Conservation (phyloP, 2,797 vertebrate genomes). For the Fundulus diaphanus region DNA sequence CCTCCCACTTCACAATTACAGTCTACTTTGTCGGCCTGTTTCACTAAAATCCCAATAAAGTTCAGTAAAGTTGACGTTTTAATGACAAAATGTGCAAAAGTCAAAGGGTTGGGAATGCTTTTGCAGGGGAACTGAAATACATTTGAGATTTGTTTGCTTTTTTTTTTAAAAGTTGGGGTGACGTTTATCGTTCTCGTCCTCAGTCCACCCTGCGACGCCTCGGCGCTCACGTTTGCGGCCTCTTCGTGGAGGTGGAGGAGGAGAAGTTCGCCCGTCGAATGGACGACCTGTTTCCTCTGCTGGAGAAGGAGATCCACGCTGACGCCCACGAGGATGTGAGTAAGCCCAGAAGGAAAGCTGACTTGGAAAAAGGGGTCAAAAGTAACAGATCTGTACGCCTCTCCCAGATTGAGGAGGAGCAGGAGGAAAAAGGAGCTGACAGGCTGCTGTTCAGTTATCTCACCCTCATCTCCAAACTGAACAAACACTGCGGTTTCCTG, state of each 20-base stretch:
- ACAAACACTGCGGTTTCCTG: slow-evolving; percentile 87
- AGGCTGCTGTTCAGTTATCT: slow-evolving; percentile 90
- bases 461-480: slow-evolving; percentile 89
- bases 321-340: slow-evolving; percentile 88
- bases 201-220: slow-evolving; percentile 84
- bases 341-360: not conserved
- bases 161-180: not conserved
- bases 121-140: not conserved
- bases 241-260: slow-evolving; percentile 92
- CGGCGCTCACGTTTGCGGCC: slow-evolving; percentile 89
- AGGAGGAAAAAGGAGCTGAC: slow-evolving; percentile 91
- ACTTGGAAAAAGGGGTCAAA: not conserved
- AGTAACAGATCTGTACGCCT: not conserved
- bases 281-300: slow-evolving; percentile 81
- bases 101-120: too few species aligned
- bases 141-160: not conserved
- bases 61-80: not conserved
- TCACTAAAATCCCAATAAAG: not conserved
- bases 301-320: slow-evolving; percentile 88
- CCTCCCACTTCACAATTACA: not conserved
- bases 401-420: slow-evolving; percentile 87
- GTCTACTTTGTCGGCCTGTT: not conserved
- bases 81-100: not conserved
- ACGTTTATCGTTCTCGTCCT: not conserved
- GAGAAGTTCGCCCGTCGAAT: slow-evolving; percentile 85